A percentile compares a stretch with the other conserved stretches of the same genome.
phyloP scores from a whole-genome alignment of 23 tunicate genomes.

The Trididemnum miniatum region DNA sequence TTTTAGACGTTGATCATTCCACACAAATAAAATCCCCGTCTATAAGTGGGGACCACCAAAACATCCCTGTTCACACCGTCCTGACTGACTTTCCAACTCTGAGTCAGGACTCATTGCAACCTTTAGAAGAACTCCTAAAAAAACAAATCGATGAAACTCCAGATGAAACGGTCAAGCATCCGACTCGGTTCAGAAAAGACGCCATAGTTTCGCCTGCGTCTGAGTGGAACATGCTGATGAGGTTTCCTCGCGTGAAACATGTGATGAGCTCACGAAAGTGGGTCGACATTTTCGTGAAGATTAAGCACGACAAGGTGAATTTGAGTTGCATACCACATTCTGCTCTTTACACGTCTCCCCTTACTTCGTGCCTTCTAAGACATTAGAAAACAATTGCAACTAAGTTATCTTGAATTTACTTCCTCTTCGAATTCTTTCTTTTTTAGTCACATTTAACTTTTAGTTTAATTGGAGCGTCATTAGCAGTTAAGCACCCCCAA shows the following conservation, averaged over 20 bases:
- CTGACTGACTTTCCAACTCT: constrained; percentile 11
- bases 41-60: neutral
- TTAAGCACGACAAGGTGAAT: constrained; percentile 52
- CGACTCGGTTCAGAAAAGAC: neutral
- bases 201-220: constrained; percentile 25
- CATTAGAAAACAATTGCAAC: no score
- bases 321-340: no score
- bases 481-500: no score
- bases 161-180: neutral
- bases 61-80: neutral
- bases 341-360: no score
- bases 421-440: no score
- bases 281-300: constrained; percentile 68
- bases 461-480: no score
- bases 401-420: no score
- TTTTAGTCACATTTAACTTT: no score
- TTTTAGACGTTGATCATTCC: constrained; percentile 29
- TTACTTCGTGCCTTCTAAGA: no score
- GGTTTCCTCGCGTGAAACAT: constrained; percentile 72
- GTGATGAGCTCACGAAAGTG: constrained; percentile 82
- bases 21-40: constrained; percentile 28
- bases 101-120: constrained; percentile 26
- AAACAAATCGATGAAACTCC: constrained; percentile 40
- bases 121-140: constrained; percentile 35
- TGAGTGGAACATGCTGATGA: constrained; percentile 81